These are phyloP conservation scores for Eretmochelys imbricata DNA, from an alignment of 2,113 vertebrate genomes.

Conservation along the genomic window DNA sequence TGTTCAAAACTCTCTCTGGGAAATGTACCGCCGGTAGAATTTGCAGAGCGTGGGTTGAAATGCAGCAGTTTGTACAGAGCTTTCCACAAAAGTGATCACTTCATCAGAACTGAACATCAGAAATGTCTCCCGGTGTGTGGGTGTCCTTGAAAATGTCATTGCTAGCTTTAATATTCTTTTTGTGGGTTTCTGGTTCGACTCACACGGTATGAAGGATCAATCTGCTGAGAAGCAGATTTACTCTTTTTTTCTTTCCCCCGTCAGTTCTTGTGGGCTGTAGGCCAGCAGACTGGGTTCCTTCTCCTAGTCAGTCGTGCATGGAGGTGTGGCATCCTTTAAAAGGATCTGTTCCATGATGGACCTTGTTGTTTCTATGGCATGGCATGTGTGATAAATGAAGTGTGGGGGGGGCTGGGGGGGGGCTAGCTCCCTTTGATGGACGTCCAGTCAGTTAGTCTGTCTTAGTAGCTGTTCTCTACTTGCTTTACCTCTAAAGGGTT, in stretches of 20 bases:
- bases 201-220: background rate
- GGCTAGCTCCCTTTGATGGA: too few species aligned
- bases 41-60: background rate
- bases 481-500: too few species aligned
- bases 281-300: background rate
- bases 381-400: too few species aligned
- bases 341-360: background rate
- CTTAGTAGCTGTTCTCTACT: too few species aligned
- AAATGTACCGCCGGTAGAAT: background rate
- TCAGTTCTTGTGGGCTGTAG: background rate
- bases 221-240: background rate
- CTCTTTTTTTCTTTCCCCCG: too few species aligned
- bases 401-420: accelerated
- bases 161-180: background rate
- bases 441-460: too few species aligned
- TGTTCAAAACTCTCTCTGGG: background rate
- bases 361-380: background rate
- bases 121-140: background rate
- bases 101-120: background rate
- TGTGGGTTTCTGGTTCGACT: too few species aligned
- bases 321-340: background rate
- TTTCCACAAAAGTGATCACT: background rate
- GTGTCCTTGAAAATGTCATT: background rate
- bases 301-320: background rate
- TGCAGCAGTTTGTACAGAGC: background rate